Conservation (phyloP, 2,113 vertebrate genomes). For the Megalops atlanticus region DNA sequence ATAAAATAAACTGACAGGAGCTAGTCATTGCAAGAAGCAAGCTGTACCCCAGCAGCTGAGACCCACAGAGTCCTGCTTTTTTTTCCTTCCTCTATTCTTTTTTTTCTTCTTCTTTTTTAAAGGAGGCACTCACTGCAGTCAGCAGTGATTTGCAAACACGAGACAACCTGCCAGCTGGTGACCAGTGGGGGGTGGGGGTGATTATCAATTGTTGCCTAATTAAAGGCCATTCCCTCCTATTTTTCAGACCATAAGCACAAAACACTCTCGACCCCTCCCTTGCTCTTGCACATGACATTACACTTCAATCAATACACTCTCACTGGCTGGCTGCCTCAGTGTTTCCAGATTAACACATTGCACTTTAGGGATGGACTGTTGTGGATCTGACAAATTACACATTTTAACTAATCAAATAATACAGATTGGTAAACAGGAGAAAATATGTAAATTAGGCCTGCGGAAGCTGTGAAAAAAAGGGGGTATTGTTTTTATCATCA, state of each 20-base stretch:
- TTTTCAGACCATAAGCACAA: slow-evolving; percentile 92
- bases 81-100: slow-evolving; percentile 4
- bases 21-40: slow-evolving; percentile 91
- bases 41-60: slow-evolving; percentile 89
- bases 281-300: slow-evolving; percentile 80
- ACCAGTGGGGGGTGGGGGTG: slow-evolving; percentile 54
- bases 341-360: slow-evolving; percentile 79
- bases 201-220: slow-evolving; percentile 84
- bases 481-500: background rate
- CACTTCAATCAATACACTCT: slow-evolving; percentile 86
- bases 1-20: slow-evolving; percentile 99
- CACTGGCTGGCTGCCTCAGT: slow-evolving; percentile 76
- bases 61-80: slow-evolving; percentile 75
- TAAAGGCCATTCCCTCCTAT: slow-evolving; percentile 87
- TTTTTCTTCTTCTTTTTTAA: slow-evolving; percentile 13
- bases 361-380: slow-evolving; percentile 64
- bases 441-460: background rate
- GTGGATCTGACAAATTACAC: slow-evolving; percentile 42
- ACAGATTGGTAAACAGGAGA: slow-evolving; percentile 39
- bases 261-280: slow-evolving; percentile 79
- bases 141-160: slow-evolving; percentile 14
- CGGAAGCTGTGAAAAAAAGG: background rate
- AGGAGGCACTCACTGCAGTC: slow-evolving; percentile 8
- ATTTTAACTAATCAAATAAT: slow-evolving; percentile 86
- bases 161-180: slow-evolving; percentile 20